Evolutionary conservation across 2,113 vertebrate genomes (phyloP).

Genomic region (Rhea pennata): DNA sequence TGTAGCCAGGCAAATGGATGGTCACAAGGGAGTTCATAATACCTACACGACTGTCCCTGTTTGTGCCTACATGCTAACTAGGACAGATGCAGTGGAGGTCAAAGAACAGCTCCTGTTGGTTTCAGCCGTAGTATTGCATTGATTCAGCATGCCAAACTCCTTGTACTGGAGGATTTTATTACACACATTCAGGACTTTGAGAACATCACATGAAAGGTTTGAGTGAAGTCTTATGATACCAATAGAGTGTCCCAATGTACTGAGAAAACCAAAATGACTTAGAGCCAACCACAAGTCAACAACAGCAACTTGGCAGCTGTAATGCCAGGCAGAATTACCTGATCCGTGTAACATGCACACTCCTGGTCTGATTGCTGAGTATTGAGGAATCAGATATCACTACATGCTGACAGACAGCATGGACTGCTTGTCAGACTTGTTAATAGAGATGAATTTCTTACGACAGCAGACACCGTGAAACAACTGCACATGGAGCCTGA

Average conservation of each 20-base stretch:
- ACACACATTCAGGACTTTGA: background rate
- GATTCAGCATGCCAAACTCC: background rate
- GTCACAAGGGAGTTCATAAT: background rate
- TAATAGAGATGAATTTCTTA: constrained; percentile 22
- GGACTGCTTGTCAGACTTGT: background rate
- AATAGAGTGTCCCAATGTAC: background rate
- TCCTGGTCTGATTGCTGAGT: background rate
- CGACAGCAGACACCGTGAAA: background rate
- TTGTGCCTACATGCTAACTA: background rate
- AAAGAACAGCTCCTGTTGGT: background rate
- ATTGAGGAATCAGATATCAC: background rate
- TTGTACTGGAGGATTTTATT: fast-evolving
- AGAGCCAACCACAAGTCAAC: background rate
- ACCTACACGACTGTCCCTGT: fast-evolving
- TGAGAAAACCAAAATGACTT: background rate
- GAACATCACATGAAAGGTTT: background rate
- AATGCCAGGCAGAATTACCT: background rate
- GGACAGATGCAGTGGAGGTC: background rate
- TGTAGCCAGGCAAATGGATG: background rate
- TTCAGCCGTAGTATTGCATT: background rate
- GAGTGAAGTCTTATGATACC: background rate
- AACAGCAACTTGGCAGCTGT: background rate
- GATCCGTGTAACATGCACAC: background rate
- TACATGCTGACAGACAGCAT: background rate
- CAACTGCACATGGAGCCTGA: background rate